Conservation (phyloP, 2,888 invertebrate species). For the Seira ritae region DNA sequence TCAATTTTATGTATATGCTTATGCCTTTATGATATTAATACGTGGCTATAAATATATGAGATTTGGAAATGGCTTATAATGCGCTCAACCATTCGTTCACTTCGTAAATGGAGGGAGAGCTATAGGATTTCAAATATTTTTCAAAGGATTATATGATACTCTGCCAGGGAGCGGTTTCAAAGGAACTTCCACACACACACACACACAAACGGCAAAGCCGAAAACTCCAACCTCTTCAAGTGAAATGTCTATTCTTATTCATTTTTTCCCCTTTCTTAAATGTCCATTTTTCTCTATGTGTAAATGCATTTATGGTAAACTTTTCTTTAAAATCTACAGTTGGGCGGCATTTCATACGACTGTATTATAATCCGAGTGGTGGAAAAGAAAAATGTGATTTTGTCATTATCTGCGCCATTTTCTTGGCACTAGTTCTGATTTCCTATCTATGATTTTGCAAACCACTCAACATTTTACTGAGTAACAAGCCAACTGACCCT, state of each 20-base stretch:
- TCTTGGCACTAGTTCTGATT: conserved; percentile 47
- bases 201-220: background rate
- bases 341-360: conserved; percentile 23
- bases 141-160: conserved; percentile 11
- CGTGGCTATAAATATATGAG: background rate
- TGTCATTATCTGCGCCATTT: conserved; percentile 29
- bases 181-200: background rate
- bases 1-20: conserved; percentile 4
- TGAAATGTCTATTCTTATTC: conserved; percentile 7
- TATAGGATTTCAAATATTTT: conserved; percentile 11
- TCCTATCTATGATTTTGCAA: conserved; percentile 19
- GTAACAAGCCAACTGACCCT: conserved; percentile 1
- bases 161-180: background rate
- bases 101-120: background rate
- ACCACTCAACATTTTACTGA: conserved; percentile 32
- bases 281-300: conserved; percentile 20
- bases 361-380: background rate
- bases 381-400: conserved; percentile 34
- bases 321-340: conserved; percentile 51
- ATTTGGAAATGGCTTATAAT: conserved; percentile 2
- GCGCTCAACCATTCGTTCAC: background rate
- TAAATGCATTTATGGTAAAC: background rate
- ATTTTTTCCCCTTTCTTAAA: conserved; percentile 10
- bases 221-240: background rate
- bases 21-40: background rate